Evolutionary conservation across 2,797 vertebrate genomes (phyloP).

Genomic region (Dermochelys coriacea): DNA sequence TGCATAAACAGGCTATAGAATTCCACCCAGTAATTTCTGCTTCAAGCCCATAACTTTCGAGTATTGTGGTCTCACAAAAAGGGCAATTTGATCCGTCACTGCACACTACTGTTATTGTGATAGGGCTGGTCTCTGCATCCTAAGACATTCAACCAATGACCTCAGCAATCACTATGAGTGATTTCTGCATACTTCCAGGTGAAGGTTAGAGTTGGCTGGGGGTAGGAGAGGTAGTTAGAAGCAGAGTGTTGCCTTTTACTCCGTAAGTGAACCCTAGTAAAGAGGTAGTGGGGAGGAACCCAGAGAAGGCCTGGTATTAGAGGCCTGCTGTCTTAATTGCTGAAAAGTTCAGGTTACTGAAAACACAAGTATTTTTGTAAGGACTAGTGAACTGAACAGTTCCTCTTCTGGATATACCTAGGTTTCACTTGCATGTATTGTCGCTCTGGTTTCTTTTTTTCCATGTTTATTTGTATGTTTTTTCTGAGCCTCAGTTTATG

Average conservation of each 20-base stretch:
- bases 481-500: not conserved
- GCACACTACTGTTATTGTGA: not conserved
- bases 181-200: not conserved
- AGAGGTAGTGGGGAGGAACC: not conserved
- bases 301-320: not conserved
- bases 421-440: not conserved
- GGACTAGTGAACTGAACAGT: not conserved
- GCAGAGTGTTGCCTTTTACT: not conserved
- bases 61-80: not conserved
- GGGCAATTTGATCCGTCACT: not conserved
- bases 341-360: not conserved
- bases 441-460: not conserved
- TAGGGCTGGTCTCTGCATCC: not conserved
- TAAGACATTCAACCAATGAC: not conserved
- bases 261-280: not conserved
- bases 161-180: not conserved
- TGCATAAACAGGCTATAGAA: not conserved
- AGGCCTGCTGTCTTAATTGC: not conserved
- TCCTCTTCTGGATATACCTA: not conserved
- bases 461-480: not conserved
- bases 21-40: not conserved
- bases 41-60: not conserved
- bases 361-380: not conserved
- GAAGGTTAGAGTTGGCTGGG: not conserved
- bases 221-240: not conserved